Percentiles rank a stretch among this genome's conserved stretches.
These are phyloP conservation scores for Poeciliopsis presidionis DNA, from an alignment of 2,797 vertebrate species.

Conservation along the genomic window DNA sequence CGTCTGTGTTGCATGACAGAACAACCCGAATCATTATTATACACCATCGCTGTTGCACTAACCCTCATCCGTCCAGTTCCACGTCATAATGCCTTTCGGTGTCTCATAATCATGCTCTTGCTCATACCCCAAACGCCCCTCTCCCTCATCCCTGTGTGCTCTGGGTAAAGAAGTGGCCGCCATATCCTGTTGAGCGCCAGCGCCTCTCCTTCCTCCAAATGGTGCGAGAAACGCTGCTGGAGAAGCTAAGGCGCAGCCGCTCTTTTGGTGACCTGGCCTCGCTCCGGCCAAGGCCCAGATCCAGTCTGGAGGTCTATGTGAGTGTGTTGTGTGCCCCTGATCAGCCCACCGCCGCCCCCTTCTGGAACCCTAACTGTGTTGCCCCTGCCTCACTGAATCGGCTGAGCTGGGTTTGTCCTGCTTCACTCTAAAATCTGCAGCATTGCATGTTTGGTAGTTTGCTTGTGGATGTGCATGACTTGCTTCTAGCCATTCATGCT, in stretches of 20 bases:
- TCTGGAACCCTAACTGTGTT: constrained; percentile 27
- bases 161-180: constrained; percentile 89
- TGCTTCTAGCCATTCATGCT: constrained; percentile 11
- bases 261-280: constrained; percentile 96
- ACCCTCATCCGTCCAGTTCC: constrained; percentile 56
- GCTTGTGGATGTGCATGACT: constrained; percentile 53
- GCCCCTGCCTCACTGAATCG: constrained; percentile 15
- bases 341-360: constrained; percentile 17
- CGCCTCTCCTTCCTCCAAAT: constrained; percentile 91
- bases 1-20: constrained; percentile 1
- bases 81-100: constrained; percentile 42
- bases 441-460: constrained; percentile 38
- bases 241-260: constrained; percentile 93
- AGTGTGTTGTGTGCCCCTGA: constrained; percentile 80
- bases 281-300: constrained; percentile 90
- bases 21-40: neutral
- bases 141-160: constrained; percentile 49
- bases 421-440: constrained; percentile 26
- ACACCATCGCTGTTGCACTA: constrained; percentile 45
- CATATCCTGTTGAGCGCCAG: constrained; percentile 86
- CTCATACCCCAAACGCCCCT: constrained; percentile 47
- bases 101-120: constrained; percentile 46
- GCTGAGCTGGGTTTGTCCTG: constrained; percentile 20
- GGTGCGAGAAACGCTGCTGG: constrained; percentile 93
- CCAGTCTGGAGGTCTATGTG: constrained; percentile 96